Evolutionary conservation across 2,113 vertebrate species (phyloP), one percentile per base, ranked within the genome.

Genomic region (Theristicus caerulescens): DNA sequence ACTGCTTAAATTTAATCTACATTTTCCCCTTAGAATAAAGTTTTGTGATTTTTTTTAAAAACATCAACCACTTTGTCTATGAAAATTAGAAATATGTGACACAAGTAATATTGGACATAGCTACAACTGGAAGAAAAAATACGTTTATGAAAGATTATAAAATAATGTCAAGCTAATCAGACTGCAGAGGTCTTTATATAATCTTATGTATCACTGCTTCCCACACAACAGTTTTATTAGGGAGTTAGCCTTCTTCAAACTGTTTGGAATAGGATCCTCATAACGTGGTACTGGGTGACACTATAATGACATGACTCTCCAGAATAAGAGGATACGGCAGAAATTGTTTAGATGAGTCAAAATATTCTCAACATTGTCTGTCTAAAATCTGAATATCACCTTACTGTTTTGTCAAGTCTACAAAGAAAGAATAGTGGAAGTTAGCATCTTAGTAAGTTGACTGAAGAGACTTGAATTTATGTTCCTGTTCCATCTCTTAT

Each of bases 1-100:
- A 49, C 3, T 29, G 18, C 3, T 77, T 26, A 64, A 38, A 78
- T 70, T 72, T n/a, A 6, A 19, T 38, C 76, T 52, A 31, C 4
- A 9, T 25, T 42, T 83, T 81, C 62, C 16, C 4, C 49, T 73
- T 46, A 5, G 27, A 77, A 66, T 64, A 36, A 29, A 20, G 1
- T 24, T n/a, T 67, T 67, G 0, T 31, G 5, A 2, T 19, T 90
- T 83, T n/a, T 32, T 74, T 32, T 44, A 34, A 61, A 71, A 71
- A 36, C 1, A 9, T 38, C 27, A 57, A 5, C 2, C 1, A 32
- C 4, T 66, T 18, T 54, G 6, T 3, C 12, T 72, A 20, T 72
- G 27, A 79, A 94, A 93, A 86, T 29, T 34, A 88, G 16, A 40
- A 77, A 47, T 36, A 26, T 31, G 3, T 81, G 34, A 46, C 8